Evolutionary conservation across 2,113 vertebrate genomes (phyloP), one percentile per base, ranked within the genome.

Genomic region (Oncorhynchus nerka): DNA sequence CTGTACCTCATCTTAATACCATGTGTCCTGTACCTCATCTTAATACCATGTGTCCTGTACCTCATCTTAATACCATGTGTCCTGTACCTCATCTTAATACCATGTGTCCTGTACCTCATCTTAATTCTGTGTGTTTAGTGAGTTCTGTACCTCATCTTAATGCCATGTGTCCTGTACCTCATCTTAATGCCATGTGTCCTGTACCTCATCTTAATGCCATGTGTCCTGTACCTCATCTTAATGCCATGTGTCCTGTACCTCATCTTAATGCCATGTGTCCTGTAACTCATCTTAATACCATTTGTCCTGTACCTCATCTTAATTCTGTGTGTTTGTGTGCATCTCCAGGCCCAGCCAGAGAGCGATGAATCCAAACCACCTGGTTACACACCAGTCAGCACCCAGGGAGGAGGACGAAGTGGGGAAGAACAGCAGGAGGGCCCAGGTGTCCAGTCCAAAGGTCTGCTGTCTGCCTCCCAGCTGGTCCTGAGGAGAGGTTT

Each of bases 401-500:
- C 81, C 12, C 83, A 86, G 74, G 15, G 19, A 39, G 16, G 1
- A 34, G 32, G 0, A 28, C 32, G 32, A 68, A 32, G 84, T 62
- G 84, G 68, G 45, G 83, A 39, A 77, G 11, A 48, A 80, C 15
- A 5, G 16, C 15, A 82, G 79, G 51, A 75, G 8, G 32, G 61
- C 30, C 55, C 70, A 16, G 49, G 28, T 28, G 39, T 24, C 49
- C 84, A 77, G 75, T 55, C 75, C 51, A 22, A 71, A 20, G 62
- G 0, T 0, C 26, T 32, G n/a, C 92, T 94, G 8, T 90, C 93
- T 1, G 4, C 79, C 55, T 74, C 82, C 5, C 89, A 93, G 87
- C 89, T 94, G 51, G 80, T 92, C 20, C 71, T 91, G 30, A 86
- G 91, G 15, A 78, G 93, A 1, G 93, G 93, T 70, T 69, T 90